Evolutionary conservation across 2,113 vertebrate genomes (phyloP).

Genomic region (Pyxicephalus adspersus): DNA sequence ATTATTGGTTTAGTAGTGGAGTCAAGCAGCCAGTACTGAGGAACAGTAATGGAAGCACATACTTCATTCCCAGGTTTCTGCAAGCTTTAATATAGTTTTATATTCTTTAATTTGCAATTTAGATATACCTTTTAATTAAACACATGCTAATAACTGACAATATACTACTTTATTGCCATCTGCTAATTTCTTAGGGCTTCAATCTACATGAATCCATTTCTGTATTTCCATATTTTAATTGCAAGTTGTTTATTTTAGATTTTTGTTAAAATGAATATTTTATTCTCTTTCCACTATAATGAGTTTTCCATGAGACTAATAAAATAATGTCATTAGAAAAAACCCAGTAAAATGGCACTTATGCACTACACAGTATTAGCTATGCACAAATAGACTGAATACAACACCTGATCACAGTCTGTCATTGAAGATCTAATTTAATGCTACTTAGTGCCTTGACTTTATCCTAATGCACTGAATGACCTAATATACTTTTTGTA

Average conservation of each 20-base stretch:
- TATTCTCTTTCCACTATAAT: conserved; percentile 2
- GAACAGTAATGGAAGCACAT: too few relatives aligned
- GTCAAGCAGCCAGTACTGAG: too few relatives aligned
- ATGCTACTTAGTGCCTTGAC: background rate
- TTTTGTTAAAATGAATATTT: background rate
- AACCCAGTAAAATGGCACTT: background rate
- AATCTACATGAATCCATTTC: background rate
- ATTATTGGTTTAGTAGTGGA: too few relatives aligned
- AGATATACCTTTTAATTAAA: too few relatives aligned
- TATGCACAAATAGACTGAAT: conserved; percentile 18
- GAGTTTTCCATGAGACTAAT: background rate
- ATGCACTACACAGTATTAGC: conserved; percentile 8
- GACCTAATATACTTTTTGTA: too few relatives aligned
- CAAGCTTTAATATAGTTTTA: too few relatives aligned
- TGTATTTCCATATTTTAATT: background rate
- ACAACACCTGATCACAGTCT: conserved; percentile 35
- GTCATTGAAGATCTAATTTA: conserved; percentile 32
- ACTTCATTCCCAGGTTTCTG: too few relatives aligned
- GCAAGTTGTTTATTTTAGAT: background rate
- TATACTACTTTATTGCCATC: too few relatives aligned
- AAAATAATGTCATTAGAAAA: conserved; percentile 28
- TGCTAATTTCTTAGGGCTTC: background rate
- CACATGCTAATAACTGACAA: too few relatives aligned
- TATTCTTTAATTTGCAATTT: too few relatives aligned
- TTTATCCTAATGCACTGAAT: conserved; percentile 13